Evolutionary conservation across 2,113 vertebrate genomes (phyloP), one percentile per base, ranked within the genome.

Genomic region (Trogon surrucura): DNA sequence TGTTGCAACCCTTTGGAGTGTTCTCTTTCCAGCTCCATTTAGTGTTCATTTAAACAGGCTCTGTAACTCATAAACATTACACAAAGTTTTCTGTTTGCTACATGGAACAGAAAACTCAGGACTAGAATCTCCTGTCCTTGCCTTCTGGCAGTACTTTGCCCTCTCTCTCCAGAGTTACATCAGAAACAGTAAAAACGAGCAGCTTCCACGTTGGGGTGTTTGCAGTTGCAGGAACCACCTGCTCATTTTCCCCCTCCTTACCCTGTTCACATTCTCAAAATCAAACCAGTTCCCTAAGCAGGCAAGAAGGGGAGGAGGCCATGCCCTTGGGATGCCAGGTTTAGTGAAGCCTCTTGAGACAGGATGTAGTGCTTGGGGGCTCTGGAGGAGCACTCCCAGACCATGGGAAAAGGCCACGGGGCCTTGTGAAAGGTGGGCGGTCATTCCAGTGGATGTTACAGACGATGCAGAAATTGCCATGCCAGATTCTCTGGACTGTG

Each of bases 401-500:
- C 26, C 75, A 82, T 8, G 6, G 83, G 50, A 92, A 94, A 97
- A 54, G 86, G 78, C 58, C 89, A 80, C 71, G 69, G 78, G 2
- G 8, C 38, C 32, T n/a, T 13, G 25, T 29, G 84, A 65, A 85
- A 72, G 36, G 50, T 30, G 29, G 45, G 48, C 38, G 65, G 30
- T 45, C 5, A 0, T 60, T 90, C 56, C 56, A 30, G 26, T 5
- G 13, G n/a, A 27, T 29, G 21, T 36, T 57, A 71, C 0, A 1
- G 38, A 48, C 34, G n/a, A 58, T 0, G 2, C 11, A 69, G 61
- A 78, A 94, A 84, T 25, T 56, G 30, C 32, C 1, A 0, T 41
- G n/a, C 51, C 32, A n/a, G 23, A 29, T 72, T 53, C 64, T 80
- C 64, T 56, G 53, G 72, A 60, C 41, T 79, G 38, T 29, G 72